Evolutionary conservation across 1,140 invertebrate genomes (phyloP), one percentile per base, ranked within the genome.

Genomic region (Babylonia areolata): DNA sequence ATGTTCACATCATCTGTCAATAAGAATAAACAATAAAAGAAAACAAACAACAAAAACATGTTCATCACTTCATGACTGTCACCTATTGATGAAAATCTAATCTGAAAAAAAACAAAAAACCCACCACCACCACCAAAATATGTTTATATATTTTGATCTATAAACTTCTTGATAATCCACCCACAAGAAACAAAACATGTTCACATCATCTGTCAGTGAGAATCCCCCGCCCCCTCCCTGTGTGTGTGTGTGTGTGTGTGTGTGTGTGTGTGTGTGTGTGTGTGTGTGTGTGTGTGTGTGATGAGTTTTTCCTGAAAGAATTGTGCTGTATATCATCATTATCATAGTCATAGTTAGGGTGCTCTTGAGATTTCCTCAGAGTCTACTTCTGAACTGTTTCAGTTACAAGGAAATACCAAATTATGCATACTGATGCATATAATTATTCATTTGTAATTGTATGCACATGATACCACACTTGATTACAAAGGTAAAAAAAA

Each of bases 1-100:
- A 95, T 99, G 98, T 94, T 99, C 99, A 28, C 99, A 99, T 95
- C 98, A 98, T 20, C 99, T 96, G 94, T 99, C 99, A 91, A 99
- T 99, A 42, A 99, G 94, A 89, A 99, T 98, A 98, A n/a, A n/a
- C 98, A 99, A 80, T 99, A 98, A 99, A 91, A 69, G 95, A 94
- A 87, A 84, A 85, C 85, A 64, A 85, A 51, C n/a, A n/a, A 51
- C 46, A 51, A 71, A 71, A 1, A 71, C 23, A 9, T 71, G 69
- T 71, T 71, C 17, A 28, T n/a, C n/a, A n/a, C n/a, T n/a, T n/a
- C 46, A 51, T 12, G 17, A 51, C 17, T 17, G 9, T 12, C 2
- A 98, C 20, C 99, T 96, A 94, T 99, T 99, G 90, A 99, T 99
- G 46, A 99, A 94, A 89, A 99, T 98, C 98, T 98, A 99, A 80